These are phyloP conservation scores for Trilocha varians DNA, from an alignment of 2,888 invertebrate species.

Conservation along the genomic window DNA sequence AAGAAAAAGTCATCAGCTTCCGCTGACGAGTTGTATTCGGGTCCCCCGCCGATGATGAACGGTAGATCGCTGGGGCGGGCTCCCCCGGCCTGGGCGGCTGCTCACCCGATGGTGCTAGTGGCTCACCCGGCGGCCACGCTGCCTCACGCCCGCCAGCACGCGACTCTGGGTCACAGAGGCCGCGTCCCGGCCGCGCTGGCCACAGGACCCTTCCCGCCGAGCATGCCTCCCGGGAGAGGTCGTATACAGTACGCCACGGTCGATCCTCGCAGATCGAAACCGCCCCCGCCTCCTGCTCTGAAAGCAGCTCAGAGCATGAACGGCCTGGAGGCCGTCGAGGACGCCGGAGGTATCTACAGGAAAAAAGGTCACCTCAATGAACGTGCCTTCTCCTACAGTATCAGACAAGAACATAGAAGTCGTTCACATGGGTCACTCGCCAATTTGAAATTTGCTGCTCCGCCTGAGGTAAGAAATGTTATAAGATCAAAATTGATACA, in stretches of 20 bases:
- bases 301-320: conserved; percentile 79
- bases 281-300: conserved; percentile 74
- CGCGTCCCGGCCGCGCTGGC: conserved; percentile 74
- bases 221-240: conserved; percentile 47
- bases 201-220: conserved; percentile 54
- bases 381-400: conserved; percentile 94
- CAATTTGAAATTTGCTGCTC: conserved; percentile 90
- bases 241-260: conserved; percentile 75
- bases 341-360: conserved; percentile 83
- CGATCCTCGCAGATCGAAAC: conserved; percentile 77
- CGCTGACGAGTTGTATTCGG: conserved; percentile 74
- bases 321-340: conserved; percentile 77
- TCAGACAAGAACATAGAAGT: conserved; percentile 93
- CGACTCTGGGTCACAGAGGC: conserved; percentile 72
- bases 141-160: conserved; percentile 59
- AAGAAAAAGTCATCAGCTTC: conserved; percentile 74
- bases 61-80: conserved; percentile 60
- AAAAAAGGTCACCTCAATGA: conserved; percentile 94
- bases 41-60: conserved; percentile 57
- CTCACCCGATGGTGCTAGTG: conserved; percentile 64
- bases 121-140: conserved; percentile 61
- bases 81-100: conserved; percentile 56
- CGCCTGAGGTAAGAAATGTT: conserved; percentile 73
- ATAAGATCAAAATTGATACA: too few relatives aligned
- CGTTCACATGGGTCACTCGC: conserved; percentile 93